Conservation (phyloP, 2,888 invertebrate genomes). For the Caenorhabditis afra region DNA sequence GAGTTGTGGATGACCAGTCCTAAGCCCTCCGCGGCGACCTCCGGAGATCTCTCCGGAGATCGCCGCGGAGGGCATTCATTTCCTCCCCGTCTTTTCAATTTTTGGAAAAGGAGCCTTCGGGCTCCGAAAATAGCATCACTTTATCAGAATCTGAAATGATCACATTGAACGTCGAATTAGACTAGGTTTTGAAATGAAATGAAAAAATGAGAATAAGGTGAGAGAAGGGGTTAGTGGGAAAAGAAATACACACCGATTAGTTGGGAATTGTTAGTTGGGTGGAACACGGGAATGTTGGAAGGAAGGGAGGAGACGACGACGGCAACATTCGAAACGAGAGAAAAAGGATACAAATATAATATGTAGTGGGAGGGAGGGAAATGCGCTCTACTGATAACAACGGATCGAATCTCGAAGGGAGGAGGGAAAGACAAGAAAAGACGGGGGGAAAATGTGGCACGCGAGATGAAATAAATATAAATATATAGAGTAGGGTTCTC, state of each 20-base stretch:
- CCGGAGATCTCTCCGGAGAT: too few species aligned
- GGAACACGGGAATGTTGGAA: too few species aligned
- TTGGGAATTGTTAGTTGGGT: too few species aligned
- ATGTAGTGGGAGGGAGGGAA: neutral
- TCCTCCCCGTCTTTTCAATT: too few species aligned
- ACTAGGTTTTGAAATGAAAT: too few species aligned
- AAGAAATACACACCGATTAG: neutral
- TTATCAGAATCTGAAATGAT: too few species aligned
- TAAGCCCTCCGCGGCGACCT: too few species aligned
- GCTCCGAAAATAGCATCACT: neutral
- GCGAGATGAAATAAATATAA: conserved; percentile 4
- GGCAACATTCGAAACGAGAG: neutral
- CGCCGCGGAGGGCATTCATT: too few species aligned
- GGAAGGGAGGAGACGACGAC: conserved; percentile 1
- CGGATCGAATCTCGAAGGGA: conserved; percentile 21
- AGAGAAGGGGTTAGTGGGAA: neutral
- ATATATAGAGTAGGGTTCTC: neutral
- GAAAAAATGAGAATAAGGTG: neutral
- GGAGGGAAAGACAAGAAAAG: conserved; percentile 27
- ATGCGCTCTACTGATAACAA: conserved; percentile 24
- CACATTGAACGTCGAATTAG: too few species aligned
- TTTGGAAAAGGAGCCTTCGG: too few species aligned
- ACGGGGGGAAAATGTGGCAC: conserved; percentile 2
- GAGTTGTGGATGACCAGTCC: too few species aligned
- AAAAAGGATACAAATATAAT: too few species aligned